Percentiles rank a stretch among this genome's conserved stretches.
Conservation (phyloP, 2,888 invertebrate genomes). For the Scaptomyza caliginosa region DNA sequence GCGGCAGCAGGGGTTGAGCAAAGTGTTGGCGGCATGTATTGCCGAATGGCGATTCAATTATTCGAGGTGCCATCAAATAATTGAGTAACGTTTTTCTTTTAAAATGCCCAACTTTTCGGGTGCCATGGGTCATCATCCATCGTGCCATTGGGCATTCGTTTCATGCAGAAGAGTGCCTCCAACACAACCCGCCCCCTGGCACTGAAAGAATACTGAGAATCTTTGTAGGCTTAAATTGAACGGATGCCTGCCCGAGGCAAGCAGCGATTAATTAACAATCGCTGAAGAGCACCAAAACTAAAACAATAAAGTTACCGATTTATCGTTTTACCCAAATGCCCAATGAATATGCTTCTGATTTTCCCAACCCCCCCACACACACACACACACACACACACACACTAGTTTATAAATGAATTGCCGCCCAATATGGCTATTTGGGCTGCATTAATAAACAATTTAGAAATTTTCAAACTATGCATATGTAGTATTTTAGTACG, state of each 20-base stretch:
- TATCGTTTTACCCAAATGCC: background rate
- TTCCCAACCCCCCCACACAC: too few relatives aligned
- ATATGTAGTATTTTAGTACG: background rate
- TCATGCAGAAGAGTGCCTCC: background rate
- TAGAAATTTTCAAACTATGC: background rate
- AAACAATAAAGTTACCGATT: background rate
- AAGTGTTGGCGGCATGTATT: background rate
- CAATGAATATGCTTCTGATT: background rate
- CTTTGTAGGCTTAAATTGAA: background rate
- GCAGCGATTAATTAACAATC: constrained; percentile 15
- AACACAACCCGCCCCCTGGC: fast-evolving
- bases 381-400: background rate
- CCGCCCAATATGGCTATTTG: background rate
- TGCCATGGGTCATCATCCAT: background rate
- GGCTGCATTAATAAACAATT: constrained; percentile 15
- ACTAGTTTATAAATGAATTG: constrained; percentile 14
- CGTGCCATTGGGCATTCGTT: background rate
- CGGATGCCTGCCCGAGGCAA: constrained; percentile 3
- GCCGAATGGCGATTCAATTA: constrained; percentile 65
- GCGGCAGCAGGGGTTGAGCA: background rate
- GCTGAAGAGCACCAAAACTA: background rate
- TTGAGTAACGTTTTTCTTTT: constrained; percentile 57
- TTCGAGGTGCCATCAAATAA: constrained; percentile 65
- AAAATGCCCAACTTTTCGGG: constrained; percentile 22
- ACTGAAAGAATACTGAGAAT: too few relatives aligned